Base-by-base conservation (phyloP, 1,140 invertebrate species). In the Drosophila sulfurigaster region DNA sequence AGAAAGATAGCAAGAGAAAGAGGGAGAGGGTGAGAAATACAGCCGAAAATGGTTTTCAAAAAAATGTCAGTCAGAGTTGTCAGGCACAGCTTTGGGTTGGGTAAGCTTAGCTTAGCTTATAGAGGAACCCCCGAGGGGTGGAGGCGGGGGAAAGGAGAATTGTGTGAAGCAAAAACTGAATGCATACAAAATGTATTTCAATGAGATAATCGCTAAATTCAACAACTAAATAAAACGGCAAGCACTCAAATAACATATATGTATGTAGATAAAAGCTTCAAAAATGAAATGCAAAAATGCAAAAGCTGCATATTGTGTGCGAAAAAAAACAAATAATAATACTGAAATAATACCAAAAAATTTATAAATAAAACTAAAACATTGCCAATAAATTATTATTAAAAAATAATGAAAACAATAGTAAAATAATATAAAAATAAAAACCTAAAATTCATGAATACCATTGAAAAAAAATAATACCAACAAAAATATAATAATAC, bases 151-250 rank as follows among this genome's bases (percentile, higher is more conserved):
- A 35, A 6, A 67, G 64, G 63, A 11, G n/a, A 30, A 52, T 30
- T 13, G 11, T 51, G 35, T 38, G 67, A 72, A 65, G 32, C 54
- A 38, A 66, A 75, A 67, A 59, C 45, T 62, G 71, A 77, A 83
- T 88, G 83, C 83, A 88, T 69, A 81, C 83, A 78, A 71, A 83
- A 79, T 88, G 63, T 71, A 49, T 73, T 83, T 82, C 63, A 83
- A 88, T 88, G 85, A 88, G 81, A 88, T 89, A 88, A 88, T 81
- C 78, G 73, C 64, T 49, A 32, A 72, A 45, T 45, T 35, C 20
- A 70, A 35, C 45, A 70, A 49, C 56, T 57, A 85, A 69, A 63
- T 32, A 65, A 51, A 46, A 28, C 7, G 15, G 20, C 10, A 35
- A 56, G 41, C 30, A 15, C 49, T 49, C 38, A 43, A 71, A 59